Evolutionary conservation across 2,113 vertebrate genomes (phyloP), one percentile per base, ranked within the genome.

Genomic region (Channa maculata): DNA sequence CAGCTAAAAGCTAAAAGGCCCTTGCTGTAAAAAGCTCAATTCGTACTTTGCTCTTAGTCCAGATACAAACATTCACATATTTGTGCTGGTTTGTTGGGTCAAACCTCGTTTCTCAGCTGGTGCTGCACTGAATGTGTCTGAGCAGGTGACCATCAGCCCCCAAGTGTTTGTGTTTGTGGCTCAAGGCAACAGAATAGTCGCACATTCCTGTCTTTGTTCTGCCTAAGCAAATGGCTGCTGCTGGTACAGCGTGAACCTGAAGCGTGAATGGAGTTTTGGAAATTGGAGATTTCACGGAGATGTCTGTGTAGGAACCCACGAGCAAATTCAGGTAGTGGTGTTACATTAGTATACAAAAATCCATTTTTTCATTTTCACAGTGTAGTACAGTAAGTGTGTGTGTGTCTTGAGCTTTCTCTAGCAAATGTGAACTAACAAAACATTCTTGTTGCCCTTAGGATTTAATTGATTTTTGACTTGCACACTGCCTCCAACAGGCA

Each of bases 401-500:
- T 61, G 48, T 41, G 48, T 14, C 6, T 36, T 49, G 4, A 14
- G 10, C 24, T 57, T 65, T 38, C 37, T 34, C 13, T 6, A 13
- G 12, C 6, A 65, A 85, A 59, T 68, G 59, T 59, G 55, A 45
- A 60, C 53, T 2, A 53, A 54, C 24, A 39, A 84, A 66, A 64
- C 51, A 57, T 38, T 2, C 11, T 57, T 51, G 53, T 76, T 73
- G 36, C 36, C 57, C 54, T 52, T 6, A 12, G 58, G 74, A 50
- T 43, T 55, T 11, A 14, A 85, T 84, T 54, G 75, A 79, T 82
- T 82, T 70, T 69, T 6, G 12, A 24, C 14, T 75, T 49, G 2
- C 45, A 64, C 49, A 39, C 8, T 43, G 50, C 34, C 4, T 59
- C 59, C 9, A 43, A 37, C 11, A n/a, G 2, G 45, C 24, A 11